phyloP scores from a whole-genome alignment of 2,797 vertebrate species.

The Onychomys arenicola region DNA sequence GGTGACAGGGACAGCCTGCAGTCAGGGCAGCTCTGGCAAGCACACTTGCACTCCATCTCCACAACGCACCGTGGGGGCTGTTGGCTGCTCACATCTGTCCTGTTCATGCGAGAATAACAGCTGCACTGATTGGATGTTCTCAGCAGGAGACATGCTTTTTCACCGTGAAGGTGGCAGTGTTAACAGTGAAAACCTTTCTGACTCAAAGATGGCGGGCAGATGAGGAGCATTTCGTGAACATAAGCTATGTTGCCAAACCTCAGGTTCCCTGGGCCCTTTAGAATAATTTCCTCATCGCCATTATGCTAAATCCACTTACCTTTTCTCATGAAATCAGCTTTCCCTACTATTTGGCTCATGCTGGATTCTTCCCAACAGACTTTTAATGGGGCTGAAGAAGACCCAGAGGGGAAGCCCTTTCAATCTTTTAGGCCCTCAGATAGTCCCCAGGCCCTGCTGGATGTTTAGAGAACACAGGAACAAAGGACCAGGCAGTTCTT shows the following conservation, averaged over 20 bases:
- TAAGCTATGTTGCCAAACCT: not conserved
- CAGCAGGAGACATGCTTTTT: not conserved
- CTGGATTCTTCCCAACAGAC: not conserved
- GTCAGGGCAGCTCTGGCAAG: not conserved
- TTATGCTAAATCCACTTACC: not conserved
- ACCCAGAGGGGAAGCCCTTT: not conserved
- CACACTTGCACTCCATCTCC: fast-evolving
- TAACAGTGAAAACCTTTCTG: not conserved
- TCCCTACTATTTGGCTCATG: not conserved
- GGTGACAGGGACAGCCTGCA: not conserved
- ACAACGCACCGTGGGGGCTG: fast-evolving
- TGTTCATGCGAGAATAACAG: not conserved
- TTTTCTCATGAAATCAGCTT: not conserved
- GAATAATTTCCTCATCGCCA: not conserved
- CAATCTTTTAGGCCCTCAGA: not conserved
- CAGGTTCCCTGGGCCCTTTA: not conserved
- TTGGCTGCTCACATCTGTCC: not conserved
- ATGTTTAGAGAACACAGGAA: not conserved
- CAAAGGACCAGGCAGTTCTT: not conserved
- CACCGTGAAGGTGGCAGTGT: not conserved
- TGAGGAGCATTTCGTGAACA: not conserved
- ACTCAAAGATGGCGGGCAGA: not conserved
- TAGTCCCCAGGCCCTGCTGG: not conserved
- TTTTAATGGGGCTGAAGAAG: not conserved
- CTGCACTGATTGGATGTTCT: not conserved